phyloP scores from a whole-genome alignment of 2,888 invertebrate species.

The Tetramorium bicarinatum region DNA sequence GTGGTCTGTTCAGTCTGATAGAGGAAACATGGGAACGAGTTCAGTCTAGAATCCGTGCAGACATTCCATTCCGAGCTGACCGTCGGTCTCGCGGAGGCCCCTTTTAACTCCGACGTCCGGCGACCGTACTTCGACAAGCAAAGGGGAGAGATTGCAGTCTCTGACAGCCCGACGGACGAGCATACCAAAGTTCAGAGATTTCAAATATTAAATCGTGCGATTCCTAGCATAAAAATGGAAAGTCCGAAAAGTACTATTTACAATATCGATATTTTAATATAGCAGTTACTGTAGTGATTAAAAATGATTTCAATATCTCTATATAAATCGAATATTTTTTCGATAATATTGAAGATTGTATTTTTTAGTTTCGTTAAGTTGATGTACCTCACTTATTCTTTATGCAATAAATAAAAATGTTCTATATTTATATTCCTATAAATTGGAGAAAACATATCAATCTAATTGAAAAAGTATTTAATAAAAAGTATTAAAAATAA shows the following conservation, averaged over 20 bases:
- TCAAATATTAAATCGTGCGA: conserved; percentile 63
- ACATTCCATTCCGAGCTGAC: conserved; percentile 85
- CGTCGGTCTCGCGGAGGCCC: conserved; percentile 73
- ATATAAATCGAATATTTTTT: not conserved
- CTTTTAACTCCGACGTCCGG: conserved; percentile 79
- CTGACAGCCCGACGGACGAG: conserved; percentile 81
- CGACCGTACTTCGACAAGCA: conserved; percentile 83
- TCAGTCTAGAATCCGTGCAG: conserved; percentile 84
- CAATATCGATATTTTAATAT: not conserved
- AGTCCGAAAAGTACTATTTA: not conserved
- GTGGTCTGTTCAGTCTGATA: conserved; percentile 78
- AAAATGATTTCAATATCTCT: not conserved
- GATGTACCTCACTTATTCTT: not conserved
- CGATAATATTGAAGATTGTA: not conserved
- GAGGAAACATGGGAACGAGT: conserved; percentile 78
- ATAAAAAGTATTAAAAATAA: not conserved
- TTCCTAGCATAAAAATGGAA: not conserved
- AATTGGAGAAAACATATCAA: not conserved
- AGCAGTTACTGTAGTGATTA: not conserved
- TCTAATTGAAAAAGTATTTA: not conserved
- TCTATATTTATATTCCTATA: not conserved
- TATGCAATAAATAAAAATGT: not conserved
- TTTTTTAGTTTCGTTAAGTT: not conserved
- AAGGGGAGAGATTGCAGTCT: conserved; percentile 83
- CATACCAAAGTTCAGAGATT: conserved; percentile 77